phyloP scores from a whole-genome alignment of 1,140 invertebrate genomes.

The Oreohelix idahoensis region DNA sequence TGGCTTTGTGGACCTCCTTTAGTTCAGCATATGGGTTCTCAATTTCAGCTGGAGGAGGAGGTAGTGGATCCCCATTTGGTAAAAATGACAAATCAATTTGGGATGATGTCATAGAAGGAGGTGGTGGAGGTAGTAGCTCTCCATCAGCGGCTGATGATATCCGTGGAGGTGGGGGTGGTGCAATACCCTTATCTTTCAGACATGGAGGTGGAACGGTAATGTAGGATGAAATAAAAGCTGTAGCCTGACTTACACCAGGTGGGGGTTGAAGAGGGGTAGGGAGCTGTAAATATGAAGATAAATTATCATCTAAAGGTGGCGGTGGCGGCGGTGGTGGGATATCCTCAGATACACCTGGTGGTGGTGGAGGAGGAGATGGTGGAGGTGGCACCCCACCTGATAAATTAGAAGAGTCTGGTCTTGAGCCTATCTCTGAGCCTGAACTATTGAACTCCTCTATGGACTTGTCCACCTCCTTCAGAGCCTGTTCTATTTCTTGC shows the following conservation, averaged over 20 bases:
- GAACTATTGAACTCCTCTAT: slow-evolving; percentile 44
- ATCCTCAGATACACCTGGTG: slow-evolving; percentile 37
- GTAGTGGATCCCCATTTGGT: slow-evolving; percentile 27
- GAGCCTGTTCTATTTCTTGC: slow-evolving; percentile 36
- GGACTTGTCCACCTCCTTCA: slow-evolving; percentile 45
- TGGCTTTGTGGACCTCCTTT: slow-evolving; percentile 39
- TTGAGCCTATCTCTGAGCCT: slow-evolving; percentile 15
- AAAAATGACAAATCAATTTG: slow-evolving; percentile 32
- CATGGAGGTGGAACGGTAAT: slow-evolving; percentile 43
- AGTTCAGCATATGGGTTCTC: slow-evolving; percentile 49
- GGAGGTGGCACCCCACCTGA: slow-evolving; percentile 25
- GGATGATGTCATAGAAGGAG: background rate
- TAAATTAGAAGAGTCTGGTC: slow-evolving; percentile 14
- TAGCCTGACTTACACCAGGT: slow-evolving; percentile 37
- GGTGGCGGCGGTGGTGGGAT: slow-evolving; percentile 44
- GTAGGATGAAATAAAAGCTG: slow-evolving; percentile 40
- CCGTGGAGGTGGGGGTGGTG: slow-evolving; percentile 41
- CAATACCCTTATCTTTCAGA: slow-evolving; percentile 10
- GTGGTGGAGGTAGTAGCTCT: slow-evolving; percentile 39
- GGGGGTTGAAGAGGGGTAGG: slow-evolving; percentile 41
- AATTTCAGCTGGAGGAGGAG: slow-evolving; percentile 46
- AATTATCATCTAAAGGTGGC: background rate
- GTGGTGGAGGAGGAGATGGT: slow-evolving; percentile 37
- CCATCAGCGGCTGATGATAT: slow-evolving; percentile 21
- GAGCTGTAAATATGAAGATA: slow-evolving; percentile 11